Base-by-base conservation (phyloP, 2,888 invertebrate genomes). In the Schizaphis graminum region DNA sequence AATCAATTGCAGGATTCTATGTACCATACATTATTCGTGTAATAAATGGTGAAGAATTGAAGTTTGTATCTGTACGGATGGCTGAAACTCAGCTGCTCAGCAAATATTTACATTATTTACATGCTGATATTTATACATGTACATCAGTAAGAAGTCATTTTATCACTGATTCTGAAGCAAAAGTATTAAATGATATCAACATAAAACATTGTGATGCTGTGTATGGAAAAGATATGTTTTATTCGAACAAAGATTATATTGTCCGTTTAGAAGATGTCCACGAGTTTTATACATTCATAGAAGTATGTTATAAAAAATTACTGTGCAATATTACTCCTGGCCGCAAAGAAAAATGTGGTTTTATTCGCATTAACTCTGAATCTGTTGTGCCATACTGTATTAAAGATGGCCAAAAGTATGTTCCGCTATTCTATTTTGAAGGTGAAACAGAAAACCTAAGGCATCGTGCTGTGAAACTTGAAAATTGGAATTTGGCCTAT, bases 51-150 rank as follows among this genome's bases (percentile, higher is more conserved):
- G 95, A 95, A 92, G 97, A 97, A 41, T 98, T 98, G 96, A 98
- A 98, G 96, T 99, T 98, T 96, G 98, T 98, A 95, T 98, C 99
- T n/a, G 99, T 99, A 92, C 97, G 98, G 94, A 98, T 99, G 97
- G 98, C 99, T 49, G 99, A 99, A 96, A 97, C 97, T 95, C 99
- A 99, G 96, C 97, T 99, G 89, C 97, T 99, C 49, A 98, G 98
- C 96, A 98, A 98, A 96, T 98, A 98, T 96, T 97, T 98, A 95
- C 98, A 97, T 96, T 98, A 98, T 96, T 97, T 99, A 92, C 98
- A 99, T 96, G 97, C 98, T 95, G 98, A 98, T 95, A 98, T 98
- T 95, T 98, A 98, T 96, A 98, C 98, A 95, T 98, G 98, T 96
- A 98, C 98, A 28, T 98, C 98, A 96, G 98, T 99, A 95, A 97